Evolutionary conservation across 2,113 vertebrate genomes (phyloP).

Genomic region (Nesoenas mayeri): DNA sequence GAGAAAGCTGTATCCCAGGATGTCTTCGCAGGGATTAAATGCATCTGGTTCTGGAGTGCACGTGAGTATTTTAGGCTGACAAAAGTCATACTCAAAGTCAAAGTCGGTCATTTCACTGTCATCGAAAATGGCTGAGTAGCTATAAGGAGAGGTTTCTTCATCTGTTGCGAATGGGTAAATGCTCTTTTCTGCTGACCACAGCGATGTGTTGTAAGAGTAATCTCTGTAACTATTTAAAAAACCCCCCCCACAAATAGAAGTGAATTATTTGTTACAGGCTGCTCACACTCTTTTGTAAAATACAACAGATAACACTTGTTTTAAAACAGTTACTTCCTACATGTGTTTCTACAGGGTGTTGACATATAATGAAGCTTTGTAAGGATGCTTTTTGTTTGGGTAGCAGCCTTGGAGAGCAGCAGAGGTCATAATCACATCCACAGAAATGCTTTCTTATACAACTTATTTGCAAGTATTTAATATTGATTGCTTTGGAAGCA

Average conservation of each 20-base stretch:
- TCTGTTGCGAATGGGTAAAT: fast-evolving
- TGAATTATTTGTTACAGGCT: not conserved
- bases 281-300: not conserved
- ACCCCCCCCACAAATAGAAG: not conserved
- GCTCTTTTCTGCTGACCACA: not conserved
- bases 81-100: constrained; percentile 73
- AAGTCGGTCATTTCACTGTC: constrained; percentile 53
- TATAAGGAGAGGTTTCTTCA: constrained; percentile 51
- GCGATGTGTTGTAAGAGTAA: not conserved
- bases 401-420: constrained; percentile 41
- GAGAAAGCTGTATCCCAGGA: constrained; percentile 87
- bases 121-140: constrained; percentile 64
- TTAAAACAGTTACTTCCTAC: constrained; percentile 13
- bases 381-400: constrained; percentile 17
- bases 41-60: constrained; percentile 87
- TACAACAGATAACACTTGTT: constrained; percentile 12
- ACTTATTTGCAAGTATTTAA: not conserved
- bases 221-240: constrained; percentile 12
- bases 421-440: not conserved
- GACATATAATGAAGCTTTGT: constrained; percentile 9
- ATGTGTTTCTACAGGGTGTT: not conserved
- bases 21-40: constrained; percentile 93
- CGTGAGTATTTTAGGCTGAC: constrained; percentile 74
- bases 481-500: not conserved
- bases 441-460: not conserved